Evolutionary conservation across 2,888 invertebrate species (phyloP).

Genomic region (Megamerina dolium): DNA sequence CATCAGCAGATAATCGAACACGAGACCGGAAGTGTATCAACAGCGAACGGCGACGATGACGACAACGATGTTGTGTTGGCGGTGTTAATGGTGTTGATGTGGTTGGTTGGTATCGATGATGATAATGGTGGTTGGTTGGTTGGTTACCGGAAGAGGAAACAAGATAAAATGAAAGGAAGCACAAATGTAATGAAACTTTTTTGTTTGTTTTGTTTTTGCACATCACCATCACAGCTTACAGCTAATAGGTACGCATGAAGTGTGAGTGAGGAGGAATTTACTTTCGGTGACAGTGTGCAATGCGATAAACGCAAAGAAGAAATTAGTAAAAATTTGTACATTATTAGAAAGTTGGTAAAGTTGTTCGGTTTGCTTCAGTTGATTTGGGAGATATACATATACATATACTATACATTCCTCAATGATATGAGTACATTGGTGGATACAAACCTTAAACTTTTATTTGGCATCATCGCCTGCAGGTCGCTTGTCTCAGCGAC

Average conservation of each 20-base stretch:
- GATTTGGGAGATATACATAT: too few relatives aligned
- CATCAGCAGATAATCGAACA: constrained; percentile 21
- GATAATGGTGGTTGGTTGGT: not conserved
- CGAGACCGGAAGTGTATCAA: constrained; percentile 41
- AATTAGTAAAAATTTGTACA: too few relatives aligned
- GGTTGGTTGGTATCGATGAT: not conserved
- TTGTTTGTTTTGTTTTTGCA: constrained; percentile 54
- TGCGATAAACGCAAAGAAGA: too few relatives aligned
- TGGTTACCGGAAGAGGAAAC: constrained; percentile 24
- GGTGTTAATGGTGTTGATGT: not conserved
- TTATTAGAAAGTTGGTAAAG: too few relatives aligned
- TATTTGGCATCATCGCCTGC: constrained; percentile 51
- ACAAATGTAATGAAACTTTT: constrained; percentile 26
- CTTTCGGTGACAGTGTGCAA: too few relatives aligned
- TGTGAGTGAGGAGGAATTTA: too few relatives aligned
- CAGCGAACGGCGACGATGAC: constrained; percentile 7
- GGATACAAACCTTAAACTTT: constrained; percentile 65
- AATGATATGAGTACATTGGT: too few relatives aligned
- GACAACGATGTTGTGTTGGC: constrained; percentile 4
- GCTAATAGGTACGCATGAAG: too few relatives aligned
- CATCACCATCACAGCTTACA: not conserved
- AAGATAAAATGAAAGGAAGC: constrained; percentile 32
- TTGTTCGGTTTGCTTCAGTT: too few relatives aligned
- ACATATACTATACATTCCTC: too few relatives aligned
- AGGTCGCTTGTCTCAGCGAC: constrained; percentile 62